A percentile compares a stretch with the other conserved stretches of the same genome.
phyloP scores from a whole-genome alignment of 1,140 invertebrate species.

The Aphelinus atriplicis region DNA sequence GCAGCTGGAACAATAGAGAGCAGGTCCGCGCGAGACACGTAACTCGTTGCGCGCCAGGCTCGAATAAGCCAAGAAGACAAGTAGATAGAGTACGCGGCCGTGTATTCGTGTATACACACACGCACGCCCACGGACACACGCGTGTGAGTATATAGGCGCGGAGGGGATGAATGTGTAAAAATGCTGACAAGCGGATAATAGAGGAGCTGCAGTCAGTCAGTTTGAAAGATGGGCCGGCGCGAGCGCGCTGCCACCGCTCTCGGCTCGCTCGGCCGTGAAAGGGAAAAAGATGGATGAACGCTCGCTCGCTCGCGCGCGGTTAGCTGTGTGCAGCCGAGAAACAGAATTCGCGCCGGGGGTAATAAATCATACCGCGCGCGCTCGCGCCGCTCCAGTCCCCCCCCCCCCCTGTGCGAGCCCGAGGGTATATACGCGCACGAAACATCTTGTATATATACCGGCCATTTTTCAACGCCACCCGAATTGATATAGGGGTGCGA shows the following conservation, averaged over 20 bases:
- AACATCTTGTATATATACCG: slow-evolving; percentile 16
- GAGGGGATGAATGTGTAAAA: slow-evolving; percentile 65
- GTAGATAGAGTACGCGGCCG: no score
- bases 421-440: slow-evolving; percentile 13
- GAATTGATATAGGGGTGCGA: slow-evolving; percentile 9
- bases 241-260: slow-evolving; percentile 8
- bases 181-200: slow-evolving; percentile 68
- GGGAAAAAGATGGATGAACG: slow-evolving; percentile 67
- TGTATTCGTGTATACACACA: no score
- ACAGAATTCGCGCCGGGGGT: slow-evolving; percentile 64
- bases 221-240: slow-evolving; percentile 60
- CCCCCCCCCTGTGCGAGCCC: slow-evolving; percentile 28
- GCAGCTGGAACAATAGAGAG: no score
- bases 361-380: slow-evolving; percentile 64
- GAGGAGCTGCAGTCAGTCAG: slow-evolving; percentile 66
- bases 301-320: slow-evolving; percentile 58
- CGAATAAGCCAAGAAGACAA: no score
- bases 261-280: slow-evolving; percentile 59
- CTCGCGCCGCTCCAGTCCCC: slow-evolving; percentile 1
- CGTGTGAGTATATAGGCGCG: not conserved
- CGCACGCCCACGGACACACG: no score
- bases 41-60: no score
- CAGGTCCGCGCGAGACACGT: no score
- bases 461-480: slow-evolving; percentile 27
- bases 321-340: slow-evolving; percentile 46